A percentile compares a stretch with the other conserved stretches of the same genome.
Evolutionary conservation across 2,113 vertebrate genomes (phyloP).

Genomic region (Chrysemys picta): DNA sequence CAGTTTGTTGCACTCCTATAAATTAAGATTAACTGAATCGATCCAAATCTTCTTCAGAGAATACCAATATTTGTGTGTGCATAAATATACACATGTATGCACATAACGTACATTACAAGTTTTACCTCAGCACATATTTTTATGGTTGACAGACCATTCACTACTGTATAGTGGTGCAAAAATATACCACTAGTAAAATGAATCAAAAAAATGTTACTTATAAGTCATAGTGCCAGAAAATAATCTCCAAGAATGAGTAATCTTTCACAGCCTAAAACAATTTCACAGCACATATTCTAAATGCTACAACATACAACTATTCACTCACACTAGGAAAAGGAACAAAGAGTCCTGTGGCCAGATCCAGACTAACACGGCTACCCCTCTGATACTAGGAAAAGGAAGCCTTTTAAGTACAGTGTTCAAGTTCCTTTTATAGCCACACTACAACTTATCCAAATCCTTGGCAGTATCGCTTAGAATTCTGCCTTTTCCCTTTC

Average conservation of each 20-base stretch:
- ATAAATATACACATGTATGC: not conserved
- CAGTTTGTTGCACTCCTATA: rapidly evolving
- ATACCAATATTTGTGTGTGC: not conserved
- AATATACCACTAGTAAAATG: conserved; percentile 24
- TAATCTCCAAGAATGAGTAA: conserved; percentile 26
- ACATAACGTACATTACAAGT: not conserved
- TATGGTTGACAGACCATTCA: conserved; percentile 9
- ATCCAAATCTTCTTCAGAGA: not conserved
- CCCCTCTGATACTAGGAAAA: not conserved
- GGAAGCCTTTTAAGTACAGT: conserved; percentile 11
- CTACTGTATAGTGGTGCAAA: conserved; percentile 12
- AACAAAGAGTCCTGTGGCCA: not conserved
- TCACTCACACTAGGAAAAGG: not conserved
- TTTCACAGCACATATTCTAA: not conserved
- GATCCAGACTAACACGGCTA: too few relatives aligned
- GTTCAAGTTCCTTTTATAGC: conserved; percentile 11
- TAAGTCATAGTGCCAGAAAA: conserved; percentile 37
- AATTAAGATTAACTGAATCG: not conserved
- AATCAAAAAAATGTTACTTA: conserved; percentile 29
- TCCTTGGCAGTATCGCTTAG: not conserved
- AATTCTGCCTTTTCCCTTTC: conserved; percentile 1
- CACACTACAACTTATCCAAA: not conserved
- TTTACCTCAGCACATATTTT: conserved; percentile 34
- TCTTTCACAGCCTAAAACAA: conserved; percentile 29
- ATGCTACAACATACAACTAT: conserved; percentile 14